Evolutionary conservation across 2,113 vertebrate species (phyloP), one percentile per base, ranked within the genome.

Genomic region (Ornithorhynchus anatinus): DNA sequence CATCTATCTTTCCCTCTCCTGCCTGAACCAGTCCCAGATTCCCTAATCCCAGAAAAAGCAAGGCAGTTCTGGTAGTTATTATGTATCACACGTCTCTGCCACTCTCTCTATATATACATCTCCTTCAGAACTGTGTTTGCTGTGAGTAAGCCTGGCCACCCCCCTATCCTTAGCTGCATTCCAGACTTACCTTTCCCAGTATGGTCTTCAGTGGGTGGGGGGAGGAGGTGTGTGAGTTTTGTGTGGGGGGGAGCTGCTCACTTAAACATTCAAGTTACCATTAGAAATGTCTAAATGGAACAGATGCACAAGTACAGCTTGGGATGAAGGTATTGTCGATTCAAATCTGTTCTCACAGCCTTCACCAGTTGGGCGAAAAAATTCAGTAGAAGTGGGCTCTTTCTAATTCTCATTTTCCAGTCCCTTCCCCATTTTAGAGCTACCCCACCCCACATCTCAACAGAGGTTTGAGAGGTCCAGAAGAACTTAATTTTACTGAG

Each of bases 261-360:
- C 56, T 70, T 72, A 79, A 75, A 60, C 53, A 67, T 67, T 29
- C 53, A 27, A 81, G 52, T 77, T 75, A 66, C 59, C 72, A 59
- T 59, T 69, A 65, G 72, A 81, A 69, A 63, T 75, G 27, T 79
- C 36, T 75, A 75, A 74, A 64, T 69, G 64, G 72, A 67, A 75
- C 62, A 84, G 67, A 79, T 62, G 59, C 10, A 67, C 47, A 59
- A 66, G 27, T 74, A 15, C 25, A 67, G 48, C 33, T 75, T 44
- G 53, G 62, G 54, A 74, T 76, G 73, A 71, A 68, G 53, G 39
- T 69, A 54, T 81, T 79, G 62, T 83, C n/a, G n/a, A n/a, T 85
- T 77, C 48, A 85, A 75, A 64, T 74, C 62, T 81, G 68, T 81
- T 81, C 58, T 79, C 58, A 56, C 35, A 66, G 59, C 47, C 47